phyloP scores from a whole-genome alignment of 1,140 invertebrate genomes.

The Drosophila biarmipes region DNA sequence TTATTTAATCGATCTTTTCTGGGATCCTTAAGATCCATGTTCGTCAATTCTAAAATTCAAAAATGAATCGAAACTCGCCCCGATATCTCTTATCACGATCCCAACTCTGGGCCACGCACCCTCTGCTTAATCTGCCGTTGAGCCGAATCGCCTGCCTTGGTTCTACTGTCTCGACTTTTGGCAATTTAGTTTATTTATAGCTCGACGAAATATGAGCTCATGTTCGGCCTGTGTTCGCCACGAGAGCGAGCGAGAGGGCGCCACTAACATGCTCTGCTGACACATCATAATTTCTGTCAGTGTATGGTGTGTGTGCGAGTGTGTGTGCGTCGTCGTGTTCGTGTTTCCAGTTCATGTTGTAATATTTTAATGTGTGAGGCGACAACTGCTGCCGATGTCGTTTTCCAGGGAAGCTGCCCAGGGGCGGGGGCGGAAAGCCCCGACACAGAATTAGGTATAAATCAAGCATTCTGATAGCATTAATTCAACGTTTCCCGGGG shows the following conservation, averaged over 20 bases:
- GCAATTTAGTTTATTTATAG: conserved; percentile 82
- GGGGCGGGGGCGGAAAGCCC: not conserved
- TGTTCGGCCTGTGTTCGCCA: conserved; percentile 30
- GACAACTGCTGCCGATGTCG: conserved; percentile 80
- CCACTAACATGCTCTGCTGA: conserved; percentile 61
- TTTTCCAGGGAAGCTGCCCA: conserved; percentile 43
- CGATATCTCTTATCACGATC: conserved; percentile 10
- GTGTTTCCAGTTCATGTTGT: conserved; percentile 79
- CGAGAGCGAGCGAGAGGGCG: conserved; percentile 33
- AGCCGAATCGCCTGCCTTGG: conserved; percentile 42
- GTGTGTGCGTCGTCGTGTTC: conserved; percentile 51
- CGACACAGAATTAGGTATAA: conserved; percentile 50
- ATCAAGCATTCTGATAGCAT: conserved; percentile 66
- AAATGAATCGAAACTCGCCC: not conserved
- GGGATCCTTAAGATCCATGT: not conserved
- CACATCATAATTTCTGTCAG: conserved; percentile 77
- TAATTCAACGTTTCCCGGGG: conserved; percentile 58
- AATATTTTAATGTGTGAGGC: conserved; percentile 81
- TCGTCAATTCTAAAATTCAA: not conserved
- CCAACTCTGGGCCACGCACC: conserved; percentile 34
- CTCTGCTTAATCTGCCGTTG: conserved; percentile 76
- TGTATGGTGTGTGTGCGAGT: conserved; percentile 33
- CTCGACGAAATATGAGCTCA: conserved; percentile 72
- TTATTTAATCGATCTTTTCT: too few relatives aligned
- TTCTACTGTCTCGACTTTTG: conserved; percentile 61